Conservation (phyloP, 64 coral and sea anemone genomes). For the Anthopleura sola region DNA sequence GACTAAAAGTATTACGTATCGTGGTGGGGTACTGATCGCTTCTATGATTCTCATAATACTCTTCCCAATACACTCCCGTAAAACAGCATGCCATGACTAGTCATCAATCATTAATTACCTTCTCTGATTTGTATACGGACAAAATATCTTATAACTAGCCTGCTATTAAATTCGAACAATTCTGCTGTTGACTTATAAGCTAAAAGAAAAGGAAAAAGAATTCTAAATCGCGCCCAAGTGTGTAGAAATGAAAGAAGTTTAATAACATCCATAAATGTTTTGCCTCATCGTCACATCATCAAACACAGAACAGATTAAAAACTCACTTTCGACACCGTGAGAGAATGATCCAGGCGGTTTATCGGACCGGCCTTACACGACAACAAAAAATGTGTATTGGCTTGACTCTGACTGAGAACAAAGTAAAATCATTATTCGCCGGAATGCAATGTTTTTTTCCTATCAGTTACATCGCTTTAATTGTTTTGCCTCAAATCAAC, state of each 20-base stretch:
- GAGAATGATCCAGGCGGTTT: background rate
- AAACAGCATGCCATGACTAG: constrained; percentile 7
- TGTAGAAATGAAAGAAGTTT: no score
- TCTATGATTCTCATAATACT: constrained; percentile 10
- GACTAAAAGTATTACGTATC: background rate
- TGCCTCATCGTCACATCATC: no score
- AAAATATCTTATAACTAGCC: background rate
- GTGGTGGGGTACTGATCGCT: background rate
- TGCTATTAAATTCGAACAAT: background rate
- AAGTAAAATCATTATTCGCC: background rate
- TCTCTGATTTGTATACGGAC: background rate
- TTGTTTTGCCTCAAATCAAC: background rate
- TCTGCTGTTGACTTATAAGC: no score
- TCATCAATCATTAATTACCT: constrained; percentile 10
- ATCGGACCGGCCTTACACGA: background rate
- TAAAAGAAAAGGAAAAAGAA: no score
- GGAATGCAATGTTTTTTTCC: background rate
- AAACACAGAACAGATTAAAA: background rate
- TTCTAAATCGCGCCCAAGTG: background rate
- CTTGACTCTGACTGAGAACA: background rate
- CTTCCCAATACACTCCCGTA: background rate
- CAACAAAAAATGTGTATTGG: background rate
- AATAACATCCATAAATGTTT: no score
- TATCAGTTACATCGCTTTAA: background rate
- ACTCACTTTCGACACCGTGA: background rate